phyloP scores from a whole-genome alignment of 2,797 vertebrate species.

The Sparus aurata region DNA sequence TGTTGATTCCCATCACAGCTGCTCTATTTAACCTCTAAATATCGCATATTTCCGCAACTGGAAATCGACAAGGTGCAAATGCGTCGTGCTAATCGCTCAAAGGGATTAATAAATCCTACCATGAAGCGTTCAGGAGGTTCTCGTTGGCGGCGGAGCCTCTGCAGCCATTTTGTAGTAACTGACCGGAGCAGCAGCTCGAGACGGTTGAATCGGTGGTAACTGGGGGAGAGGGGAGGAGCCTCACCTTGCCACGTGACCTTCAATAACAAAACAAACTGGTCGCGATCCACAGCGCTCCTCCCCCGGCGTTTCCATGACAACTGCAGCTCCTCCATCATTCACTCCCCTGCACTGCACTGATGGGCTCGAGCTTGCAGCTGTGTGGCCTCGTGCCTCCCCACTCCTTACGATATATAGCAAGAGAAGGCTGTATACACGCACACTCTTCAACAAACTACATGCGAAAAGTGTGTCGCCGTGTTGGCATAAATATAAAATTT shows the following conservation, averaged over 20 bases:
- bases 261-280: conserved; percentile 86
- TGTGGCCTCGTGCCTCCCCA: not conserved
- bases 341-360: conserved; percentile 13
- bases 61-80: not conserved
- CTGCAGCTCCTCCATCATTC: conserved; percentile 71
- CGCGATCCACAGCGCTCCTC: conserved; percentile 62
- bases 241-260: conserved; percentile 81
- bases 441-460: not conserved
- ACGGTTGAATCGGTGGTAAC: conserved; percentile 81
- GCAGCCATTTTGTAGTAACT: conserved; percentile 91
- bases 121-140: conserved; percentile 79
- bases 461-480: not conserved
- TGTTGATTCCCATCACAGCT: conserved; percentile 30
- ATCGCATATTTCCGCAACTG: conserved; percentile 5
- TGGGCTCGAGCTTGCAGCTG: conserved; percentile 23
- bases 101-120: conserved; percentile 68
- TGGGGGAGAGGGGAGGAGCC: conserved; percentile 75
- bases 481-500: not conserved
- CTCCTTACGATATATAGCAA: not conserved
- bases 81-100: not conserved
- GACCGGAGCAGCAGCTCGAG: conserved; percentile 83
- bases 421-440: conserved; percentile 5
- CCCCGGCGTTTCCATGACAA: conserved; percentile 83
- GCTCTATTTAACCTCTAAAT: conserved; percentile 21
- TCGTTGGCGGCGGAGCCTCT: conserved; percentile 78